Evolutionary conservation across 2,888 invertebrate species (phyloP), one percentile per base, ranked within the genome.

Genomic region (Erpobdella octoculata): DNA sequence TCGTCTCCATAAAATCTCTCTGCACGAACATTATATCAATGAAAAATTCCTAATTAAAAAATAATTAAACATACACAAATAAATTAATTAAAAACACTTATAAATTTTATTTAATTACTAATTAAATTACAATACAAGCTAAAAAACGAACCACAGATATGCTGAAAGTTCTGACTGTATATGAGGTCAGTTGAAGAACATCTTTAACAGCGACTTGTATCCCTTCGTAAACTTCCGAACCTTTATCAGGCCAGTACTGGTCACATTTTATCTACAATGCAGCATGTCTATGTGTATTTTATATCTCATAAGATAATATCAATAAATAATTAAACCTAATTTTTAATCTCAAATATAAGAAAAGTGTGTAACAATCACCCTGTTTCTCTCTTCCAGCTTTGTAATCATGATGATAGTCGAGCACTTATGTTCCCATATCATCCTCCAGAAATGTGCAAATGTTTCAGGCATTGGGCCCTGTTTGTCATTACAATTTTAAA

Each of bases 401-500:
- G 98, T 99, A 93, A 99, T 94, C 98, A 99, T 98, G 1, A 99
- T 96, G 77, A 98, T 92, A 0, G 93, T 94, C 12, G 90, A 89
- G 3, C 92, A 90, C 77, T 92, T 88, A 74, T 96, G 88, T 83
- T 98, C 97, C 98, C 98, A 99, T 78, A 95, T 92, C 97, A 97
- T 97, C 75, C 97, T 87, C 98, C 98, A 98, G 84, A 98, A 98
- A 84, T 98, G 98, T 3, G 89, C 89, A 79, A 96, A 93, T 0
- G 98, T 98, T 82, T 98, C 96, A 79, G 93, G 95, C 28, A 98
- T 85, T 6, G 98, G 97, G 33, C 97, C 98, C 86, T 96, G 97
- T 41, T 18, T 3, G 61, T 5, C 12, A 48, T 21, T 6, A 21
- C 15, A 12, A 28, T 28, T 35, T 38, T n/a, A 18, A 35, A 65